Conservation (phyloP, 2,113 vertebrate species). For the Cervus canadensis region DNA sequence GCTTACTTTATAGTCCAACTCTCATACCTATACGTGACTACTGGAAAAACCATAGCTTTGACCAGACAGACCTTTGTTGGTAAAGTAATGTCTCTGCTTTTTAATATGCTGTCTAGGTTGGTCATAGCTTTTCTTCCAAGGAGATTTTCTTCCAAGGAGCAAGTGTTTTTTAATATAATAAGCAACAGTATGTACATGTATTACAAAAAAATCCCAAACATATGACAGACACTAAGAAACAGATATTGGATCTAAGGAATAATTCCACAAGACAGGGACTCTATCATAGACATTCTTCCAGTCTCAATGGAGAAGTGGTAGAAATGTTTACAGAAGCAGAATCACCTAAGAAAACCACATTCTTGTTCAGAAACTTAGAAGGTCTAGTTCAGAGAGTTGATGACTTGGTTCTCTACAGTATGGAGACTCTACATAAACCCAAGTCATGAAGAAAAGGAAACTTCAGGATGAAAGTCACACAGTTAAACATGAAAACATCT, state of each 20-base stretch:
- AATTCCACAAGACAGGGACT: background rate
- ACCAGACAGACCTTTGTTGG: background rate
- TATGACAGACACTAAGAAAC: background rate
- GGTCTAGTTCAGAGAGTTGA: background rate
- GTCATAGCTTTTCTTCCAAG: background rate
- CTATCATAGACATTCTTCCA: no score
- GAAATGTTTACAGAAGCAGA: background rate
- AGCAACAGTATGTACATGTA: background rate
- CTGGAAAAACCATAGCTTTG: background rate
- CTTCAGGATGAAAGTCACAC: fast-evolving
- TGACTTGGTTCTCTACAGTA: background rate
- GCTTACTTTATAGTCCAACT: background rate
- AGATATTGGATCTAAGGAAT: background rate
- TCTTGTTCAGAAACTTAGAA: background rate
- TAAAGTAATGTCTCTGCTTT: background rate
- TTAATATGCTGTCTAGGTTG: background rate
- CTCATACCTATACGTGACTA: background rate
- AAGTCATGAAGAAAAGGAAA: background rate
- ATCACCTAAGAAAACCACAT: background rate
- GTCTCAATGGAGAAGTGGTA: background rate
- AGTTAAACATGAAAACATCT: background rate
- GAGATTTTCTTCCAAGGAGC: background rate
- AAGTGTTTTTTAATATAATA: background rate
- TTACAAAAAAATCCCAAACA: background rate
- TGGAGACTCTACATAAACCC: background rate